Conservation (phyloP, 37 sponge, comb jelly and placozoan species). For the Beroe ovata region DNA sequence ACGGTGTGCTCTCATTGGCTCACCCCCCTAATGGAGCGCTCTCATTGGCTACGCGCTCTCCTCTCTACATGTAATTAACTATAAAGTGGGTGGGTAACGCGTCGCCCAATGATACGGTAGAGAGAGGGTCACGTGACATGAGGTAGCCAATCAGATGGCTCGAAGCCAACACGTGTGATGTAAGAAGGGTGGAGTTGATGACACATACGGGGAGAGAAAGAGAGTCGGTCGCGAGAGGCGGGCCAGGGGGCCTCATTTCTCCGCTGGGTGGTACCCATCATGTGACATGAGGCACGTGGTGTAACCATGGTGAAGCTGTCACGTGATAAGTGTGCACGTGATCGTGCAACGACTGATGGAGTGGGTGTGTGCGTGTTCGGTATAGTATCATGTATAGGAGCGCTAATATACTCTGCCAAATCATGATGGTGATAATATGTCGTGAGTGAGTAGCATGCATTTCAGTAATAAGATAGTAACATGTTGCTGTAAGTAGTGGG, state of each 20-base stretch:
- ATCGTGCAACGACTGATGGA: too few species aligned
- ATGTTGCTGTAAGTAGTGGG: too few species aligned
- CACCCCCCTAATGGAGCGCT: conserved; percentile 73
- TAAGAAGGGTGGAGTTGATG: conserved; percentile 8
- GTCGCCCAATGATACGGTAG: conserved; percentile 14
- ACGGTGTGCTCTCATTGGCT: conserved; percentile 70
- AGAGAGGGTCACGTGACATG: not conserved
- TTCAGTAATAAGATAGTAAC: too few species aligned
- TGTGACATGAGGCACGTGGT: not conserved
- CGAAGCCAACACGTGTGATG: conserved; percentile 16
- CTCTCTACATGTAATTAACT: conserved; percentile 63
- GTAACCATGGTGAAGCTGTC: not conserved
- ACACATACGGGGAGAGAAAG: conserved; percentile 17
- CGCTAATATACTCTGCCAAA: too few species aligned
- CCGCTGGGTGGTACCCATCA: conserved; percentile 20
- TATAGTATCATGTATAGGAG: too few species aligned
- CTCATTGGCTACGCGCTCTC: conserved; percentile 33
- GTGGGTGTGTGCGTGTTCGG: too few species aligned
- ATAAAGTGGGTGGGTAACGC: conserved; percentile 64
- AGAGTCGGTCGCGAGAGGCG: not conserved
- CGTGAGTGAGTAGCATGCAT: too few species aligned
- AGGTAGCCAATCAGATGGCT: conserved; percentile 8
- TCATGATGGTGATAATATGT: too few species aligned
- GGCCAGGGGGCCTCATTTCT: conserved; percentile 65
- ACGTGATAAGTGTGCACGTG: conserved; percentile 16